These are phyloP conservation scores for Himalopsyche anomala DNA, from an alignment of 2,888 invertebrate genomes.

Conservation along the genomic window DNA sequence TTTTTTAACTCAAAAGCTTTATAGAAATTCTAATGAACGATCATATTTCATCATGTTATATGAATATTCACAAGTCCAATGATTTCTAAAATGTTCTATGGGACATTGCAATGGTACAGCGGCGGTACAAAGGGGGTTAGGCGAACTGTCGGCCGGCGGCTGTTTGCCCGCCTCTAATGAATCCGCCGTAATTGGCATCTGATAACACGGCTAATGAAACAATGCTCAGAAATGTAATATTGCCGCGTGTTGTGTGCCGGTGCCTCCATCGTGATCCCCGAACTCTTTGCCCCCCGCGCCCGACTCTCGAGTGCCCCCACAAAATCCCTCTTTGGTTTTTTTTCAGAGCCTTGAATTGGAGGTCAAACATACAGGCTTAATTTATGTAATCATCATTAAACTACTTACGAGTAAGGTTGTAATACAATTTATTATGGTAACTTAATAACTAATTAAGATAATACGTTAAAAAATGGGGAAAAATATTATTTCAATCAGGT, in stretches of 20 bases:
- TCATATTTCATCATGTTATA: background rate
- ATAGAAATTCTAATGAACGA: too few species aligned
- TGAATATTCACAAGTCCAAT: too few species aligned
- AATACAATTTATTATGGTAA: too few species aligned
- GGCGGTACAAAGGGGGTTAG: constrained; percentile 14
- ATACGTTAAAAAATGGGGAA: too few species aligned
- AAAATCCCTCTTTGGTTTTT: constrained; percentile 1
- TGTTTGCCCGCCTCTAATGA: constrained; percentile 64
- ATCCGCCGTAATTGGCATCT: constrained; percentile 65
- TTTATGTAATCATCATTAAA: background rate
- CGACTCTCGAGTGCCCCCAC: constrained; percentile 23
- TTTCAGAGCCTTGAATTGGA: background rate
- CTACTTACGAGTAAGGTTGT: too few species aligned
- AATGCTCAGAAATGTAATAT: constrained; percentile 65
- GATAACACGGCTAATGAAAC: constrained; percentile 66
- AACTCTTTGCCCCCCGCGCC: constrained; percentile 19
- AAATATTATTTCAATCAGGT: too few species aligned
- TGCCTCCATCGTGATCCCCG: constrained; percentile 31
- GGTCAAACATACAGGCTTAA: background rate
- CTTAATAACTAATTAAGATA: too few species aligned
- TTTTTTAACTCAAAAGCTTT: too few species aligned
- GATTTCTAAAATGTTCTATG: background rate
- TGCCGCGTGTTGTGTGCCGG: constrained; percentile 46
- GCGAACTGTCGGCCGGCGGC: constrained; percentile 47
- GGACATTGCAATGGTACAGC: constrained; percentile 4